Base-by-base conservation (phyloP, 2,888 invertebrate genomes). In the Zaprionus obscuricornis region DNA sequence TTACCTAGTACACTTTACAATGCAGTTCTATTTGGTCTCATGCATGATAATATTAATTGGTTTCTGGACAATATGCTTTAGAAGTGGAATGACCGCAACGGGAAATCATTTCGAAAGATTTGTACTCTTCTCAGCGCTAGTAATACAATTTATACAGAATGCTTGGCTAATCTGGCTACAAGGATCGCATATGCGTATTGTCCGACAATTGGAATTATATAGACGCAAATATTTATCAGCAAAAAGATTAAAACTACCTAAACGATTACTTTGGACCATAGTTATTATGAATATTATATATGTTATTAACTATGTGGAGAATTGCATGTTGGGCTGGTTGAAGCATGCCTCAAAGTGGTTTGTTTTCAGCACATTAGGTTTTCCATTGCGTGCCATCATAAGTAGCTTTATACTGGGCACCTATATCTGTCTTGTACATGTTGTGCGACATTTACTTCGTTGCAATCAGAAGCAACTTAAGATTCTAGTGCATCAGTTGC, bases 21-120 rank as follows among this genome's bases (percentile, higher is more conserved):
- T 81, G 26, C 86, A 86, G 52, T 0, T 46, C 1, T 65, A 73
- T 14, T 37, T 85, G 10, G 13, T 73, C 1, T 11, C 20, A 10
- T 56, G 73, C 5, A 64, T 77, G 51, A 37, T 52, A 2, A 14
- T 74, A 0, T 4, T 76, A 17, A 13, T 72, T 2, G 29, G 37
- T 3, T 62, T 45, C 18, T 75, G 77, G 74, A 46, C 54, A 0
- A 2, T 43, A 3, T 59, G 54, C 11, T 79, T 82, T 11, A 33
- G 43, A 0, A 13, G 17, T 1, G 72, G 76, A 1, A 52, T 67
- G 20, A 71, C 66, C n/a, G 42, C 29, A 1, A 78, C 84, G 7
- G 81, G 74, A 14, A 75, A 83, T 34, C 72, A 78, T 43, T 85
- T 67, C 5, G 84, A 85, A 6, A 62, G 68, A 3, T 49, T 81